A percentile compares a stretch with the other conserved stretches of the same genome.
Conservation (phyloP, 2,113 vertebrate species). For the Melanotaenia duboulayi region DNA sequence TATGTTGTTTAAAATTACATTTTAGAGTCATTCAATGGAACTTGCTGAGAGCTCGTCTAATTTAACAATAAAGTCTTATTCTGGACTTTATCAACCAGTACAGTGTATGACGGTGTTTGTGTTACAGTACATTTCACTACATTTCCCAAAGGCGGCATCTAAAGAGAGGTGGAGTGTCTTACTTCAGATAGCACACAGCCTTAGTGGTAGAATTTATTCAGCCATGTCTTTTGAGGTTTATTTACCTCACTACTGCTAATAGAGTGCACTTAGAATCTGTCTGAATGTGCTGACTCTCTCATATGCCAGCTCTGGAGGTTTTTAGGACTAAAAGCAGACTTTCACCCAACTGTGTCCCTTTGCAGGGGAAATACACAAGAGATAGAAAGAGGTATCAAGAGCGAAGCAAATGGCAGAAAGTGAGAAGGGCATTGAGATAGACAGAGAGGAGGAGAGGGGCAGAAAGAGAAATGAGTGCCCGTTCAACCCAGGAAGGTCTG, state of each 20-base stretch:
- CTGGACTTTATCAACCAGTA: constrained; percentile 49
- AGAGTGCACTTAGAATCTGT: constrained; percentile 76
- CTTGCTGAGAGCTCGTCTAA: constrained; percentile 18
- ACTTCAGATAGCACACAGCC: constrained; percentile 49
- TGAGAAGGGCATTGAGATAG: constrained; percentile 13
- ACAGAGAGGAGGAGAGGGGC: constrained; percentile 15
- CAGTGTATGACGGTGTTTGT: constrained; percentile 52
- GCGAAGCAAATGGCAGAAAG: constrained; percentile 31
- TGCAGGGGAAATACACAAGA: constrained; percentile 53
- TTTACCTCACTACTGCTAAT: constrained; percentile 78
- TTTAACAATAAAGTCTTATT: constrained; percentile 34
- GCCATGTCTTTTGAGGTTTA: constrained; percentile 77
- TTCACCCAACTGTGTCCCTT: constrained; percentile 68
- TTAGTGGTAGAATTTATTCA: constrained; percentile 73
- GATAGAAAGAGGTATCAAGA: constrained; percentile 46
- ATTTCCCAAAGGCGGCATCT: constrained; percentile 67
- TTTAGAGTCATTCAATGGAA: constrained; percentile 5
- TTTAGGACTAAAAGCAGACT: constrained; percentile 74
- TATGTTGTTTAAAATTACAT: not conserved
- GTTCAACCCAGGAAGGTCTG: constrained; percentile 72
- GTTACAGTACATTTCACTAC: constrained; percentile 71
- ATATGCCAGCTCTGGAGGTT: constrained; percentile 65
- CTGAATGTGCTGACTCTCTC: constrained; percentile 78
- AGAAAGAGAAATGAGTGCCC: constrained; percentile 64
- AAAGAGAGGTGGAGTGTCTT: constrained; percentile 50